Base-by-base conservation (phyloP, 2,113 vertebrate genomes). In the Platycercus adscitus region DNA sequence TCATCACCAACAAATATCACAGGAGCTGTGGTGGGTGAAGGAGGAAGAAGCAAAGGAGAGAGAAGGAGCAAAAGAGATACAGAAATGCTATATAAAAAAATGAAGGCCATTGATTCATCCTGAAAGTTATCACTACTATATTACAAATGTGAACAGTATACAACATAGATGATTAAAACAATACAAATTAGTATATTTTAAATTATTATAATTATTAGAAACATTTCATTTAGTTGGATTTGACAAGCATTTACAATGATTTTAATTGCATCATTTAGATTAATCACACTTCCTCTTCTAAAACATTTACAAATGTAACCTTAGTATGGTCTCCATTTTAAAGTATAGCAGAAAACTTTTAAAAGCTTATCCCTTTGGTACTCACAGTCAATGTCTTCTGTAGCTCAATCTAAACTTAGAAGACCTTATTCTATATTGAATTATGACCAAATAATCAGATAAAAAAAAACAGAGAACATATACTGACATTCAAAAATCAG, bases 1-100 rank as follows among this genome's bases (percentile, higher is more conserved):
- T 35, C 21, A 37, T 75, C n/a, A 17, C 7, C 31, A 25, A 80
- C 23, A 60, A 46, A 52, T 28, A 60, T 10, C 25, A 81, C 21
- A 10, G 52, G 7, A 88, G 26, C 10, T 37, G 60, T 0, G 1
- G 14, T 17, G 13, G 17, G 14, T 11, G 14, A 18, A 44, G 28
- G 23, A 13, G 6, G 33, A 58, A 33, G 56, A 58, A 35, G 23
- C 20, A 43, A 28, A 46, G 39, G 39, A 26, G 17, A 63, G 28
- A 39, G 5, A 68, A 63, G 24, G 17, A 69, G 5, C 3, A 24
- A 75, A 56, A 89, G 9, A 63, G 39, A 49, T 28, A 20, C 15
- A 9, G 37, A 77, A 66, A 65, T 71, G 18, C 16, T 50, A 33
- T 33, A 35, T 46, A 43, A 18, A 53, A 49, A 86, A 77, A 14